Percentiles rank a stretch among this genome's conserved stretches.
These are phyloP conservation scores for Fundulus diaphanus DNA, from an alignment of 2,797 vertebrate species.

Conservation along the genomic window DNA sequence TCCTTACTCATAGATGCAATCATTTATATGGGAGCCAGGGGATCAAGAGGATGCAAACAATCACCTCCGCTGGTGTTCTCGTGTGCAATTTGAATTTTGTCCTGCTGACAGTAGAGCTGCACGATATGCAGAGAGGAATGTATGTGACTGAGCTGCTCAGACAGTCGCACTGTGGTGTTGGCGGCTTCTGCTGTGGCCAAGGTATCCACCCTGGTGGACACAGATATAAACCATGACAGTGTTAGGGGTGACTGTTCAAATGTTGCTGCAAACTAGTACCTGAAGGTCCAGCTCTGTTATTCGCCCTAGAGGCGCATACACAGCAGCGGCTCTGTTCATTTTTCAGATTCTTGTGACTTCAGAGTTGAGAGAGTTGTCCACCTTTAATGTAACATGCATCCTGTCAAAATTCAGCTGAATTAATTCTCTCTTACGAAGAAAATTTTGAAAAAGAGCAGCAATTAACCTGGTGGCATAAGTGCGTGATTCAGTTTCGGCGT, in stretches of 20 bases:
- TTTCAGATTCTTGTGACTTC: background rate
- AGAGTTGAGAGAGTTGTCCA: background rate
- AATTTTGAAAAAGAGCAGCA: background rate
- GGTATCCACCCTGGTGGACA: background rate
- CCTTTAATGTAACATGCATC: background rate
- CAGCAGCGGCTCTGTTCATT: background rate
- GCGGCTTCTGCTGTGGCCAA: background rate
- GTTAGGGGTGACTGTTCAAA: background rate
- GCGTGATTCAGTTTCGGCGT: background rate
- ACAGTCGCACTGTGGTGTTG: background rate
- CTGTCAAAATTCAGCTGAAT: background rate
- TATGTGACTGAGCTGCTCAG: slow-evolving; percentile 6
- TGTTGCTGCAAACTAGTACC: background rate
- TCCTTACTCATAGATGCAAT: slow-evolving; percentile 73
- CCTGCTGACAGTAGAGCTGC: slow-evolving; percentile 19
- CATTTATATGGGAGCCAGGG: slow-evolving; percentile 68
- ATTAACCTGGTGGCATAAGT: background rate
- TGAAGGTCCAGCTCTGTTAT: background rate
- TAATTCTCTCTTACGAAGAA: background rate
- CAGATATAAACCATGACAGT: background rate
- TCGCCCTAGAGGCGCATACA: background rate
- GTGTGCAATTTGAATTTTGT: slow-evolving; percentile 31
- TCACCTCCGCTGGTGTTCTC: slow-evolving; percentile 45
- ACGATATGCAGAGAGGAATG: slow-evolving; percentile 14
- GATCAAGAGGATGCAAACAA: slow-evolving; percentile 63